A percentile compares a stretch with the other conserved stretches of the same genome.
Conservation (phyloP, 2,888 invertebrate genomes). For the Falcaria lacertinaria region DNA sequence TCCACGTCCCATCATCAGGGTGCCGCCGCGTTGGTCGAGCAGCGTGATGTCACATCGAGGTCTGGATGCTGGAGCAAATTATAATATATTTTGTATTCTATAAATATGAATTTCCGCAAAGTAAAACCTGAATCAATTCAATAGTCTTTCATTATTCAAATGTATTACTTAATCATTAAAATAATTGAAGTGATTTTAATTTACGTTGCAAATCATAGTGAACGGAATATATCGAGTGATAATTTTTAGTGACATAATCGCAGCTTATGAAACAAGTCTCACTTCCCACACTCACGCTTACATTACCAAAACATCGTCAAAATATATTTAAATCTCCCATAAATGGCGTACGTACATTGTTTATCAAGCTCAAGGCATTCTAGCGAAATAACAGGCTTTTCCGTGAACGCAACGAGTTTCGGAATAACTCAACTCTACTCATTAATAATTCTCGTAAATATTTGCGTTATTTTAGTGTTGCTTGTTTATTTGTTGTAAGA, state of each 20-base stretch:
- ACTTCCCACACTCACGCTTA: background rate
- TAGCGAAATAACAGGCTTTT: slow-evolving; percentile 41
- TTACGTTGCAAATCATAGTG: too few species aligned
- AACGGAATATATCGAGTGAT: too few species aligned
- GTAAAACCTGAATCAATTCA: too few species aligned
- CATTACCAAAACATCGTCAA: slow-evolving; percentile 17
- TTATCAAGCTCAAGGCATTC: slow-evolving; percentile 34
- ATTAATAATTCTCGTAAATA: slow-evolving; percentile 6
- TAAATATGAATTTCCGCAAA: too few species aligned
- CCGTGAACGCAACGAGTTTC: slow-evolving; percentile 16
- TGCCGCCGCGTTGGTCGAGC: too few species aligned
- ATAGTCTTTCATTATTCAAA: too few species aligned
- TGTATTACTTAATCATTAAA: too few species aligned
- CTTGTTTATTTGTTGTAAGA: background rate
- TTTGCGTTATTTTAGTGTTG: background rate
- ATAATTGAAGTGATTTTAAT: too few species aligned
- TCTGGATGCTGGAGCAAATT: too few species aligned
- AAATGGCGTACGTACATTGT: slow-evolving; percentile 20
- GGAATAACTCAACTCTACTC: slow-evolving; percentile 11
- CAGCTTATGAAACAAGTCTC: background rate
- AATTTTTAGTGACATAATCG: background rate
- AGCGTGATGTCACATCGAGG: too few species aligned
- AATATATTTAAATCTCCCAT: slow-evolving; percentile 15
- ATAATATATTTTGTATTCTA: too few species aligned
- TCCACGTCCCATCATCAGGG: too few species aligned